phyloP scores from a whole-genome alignment of 1,140 invertebrate genomes.

The Bombus terrestris region DNA sequence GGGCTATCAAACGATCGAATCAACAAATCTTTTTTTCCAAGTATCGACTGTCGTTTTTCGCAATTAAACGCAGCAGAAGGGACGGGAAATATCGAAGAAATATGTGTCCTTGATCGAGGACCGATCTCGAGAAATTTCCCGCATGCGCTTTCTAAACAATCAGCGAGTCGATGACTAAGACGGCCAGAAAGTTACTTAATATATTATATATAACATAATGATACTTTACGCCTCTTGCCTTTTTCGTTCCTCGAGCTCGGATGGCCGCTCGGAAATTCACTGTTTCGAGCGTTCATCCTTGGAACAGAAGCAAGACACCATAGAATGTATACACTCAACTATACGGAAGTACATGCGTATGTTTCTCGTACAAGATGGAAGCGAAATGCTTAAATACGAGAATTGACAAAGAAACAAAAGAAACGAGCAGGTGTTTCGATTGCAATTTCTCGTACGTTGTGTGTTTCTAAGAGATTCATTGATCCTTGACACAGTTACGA shows the following conservation, averaged over 20 bases:
- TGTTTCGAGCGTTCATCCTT: constrained; percentile 48
- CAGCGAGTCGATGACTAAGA: constrained; percentile 63
- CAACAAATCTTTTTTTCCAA: background rate
- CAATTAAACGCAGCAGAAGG: background rate
- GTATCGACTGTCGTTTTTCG: constrained; percentile 15
- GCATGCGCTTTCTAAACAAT: constrained; percentile 58
- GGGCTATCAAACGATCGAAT: background rate
- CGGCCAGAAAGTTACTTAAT: constrained; percentile 77
- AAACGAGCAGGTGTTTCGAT: background rate
- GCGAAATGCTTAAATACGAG: constrained; percentile 6
- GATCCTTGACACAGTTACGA: background rate
- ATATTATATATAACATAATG: constrained; percentile 44
- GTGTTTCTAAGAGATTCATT: constrained; percentile 40
- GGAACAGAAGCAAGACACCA: constrained; percentile 32
- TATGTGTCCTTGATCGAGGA: too few species aligned
- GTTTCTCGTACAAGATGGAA: background rate
- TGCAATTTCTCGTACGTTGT: constrained; percentile 14
- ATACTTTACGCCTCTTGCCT: constrained; percentile 31
- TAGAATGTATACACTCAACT: constrained; percentile 10
- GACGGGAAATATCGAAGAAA: background rate
- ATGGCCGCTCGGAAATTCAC: constrained; percentile 19
- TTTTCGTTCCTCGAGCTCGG: constrained; percentile 29
- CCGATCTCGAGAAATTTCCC: constrained; percentile 7
- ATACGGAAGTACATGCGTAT: background rate
- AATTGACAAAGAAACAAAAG: background rate